These are phyloP conservation scores for Squalus acanthias DNA, from an alignment of 2,797 vertebrate species.

Conservation along the genomic window DNA sequence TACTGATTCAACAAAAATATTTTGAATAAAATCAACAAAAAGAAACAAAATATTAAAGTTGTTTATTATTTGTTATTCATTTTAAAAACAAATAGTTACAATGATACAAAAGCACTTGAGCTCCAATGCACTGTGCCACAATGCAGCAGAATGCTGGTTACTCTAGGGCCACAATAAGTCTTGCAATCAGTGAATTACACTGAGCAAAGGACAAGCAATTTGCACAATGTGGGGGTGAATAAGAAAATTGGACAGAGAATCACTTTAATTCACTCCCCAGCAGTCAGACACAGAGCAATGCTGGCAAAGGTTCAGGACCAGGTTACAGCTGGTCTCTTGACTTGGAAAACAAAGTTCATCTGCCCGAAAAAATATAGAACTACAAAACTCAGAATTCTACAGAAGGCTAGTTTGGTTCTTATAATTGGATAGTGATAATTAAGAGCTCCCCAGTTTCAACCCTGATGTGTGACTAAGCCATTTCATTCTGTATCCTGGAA, in stretches of 20 bases:
- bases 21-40: not conserved
- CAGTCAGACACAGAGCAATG: not conserved
- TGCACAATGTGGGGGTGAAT: not conserved
- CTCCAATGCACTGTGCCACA: not conserved
- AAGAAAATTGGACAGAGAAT: too few relatives aligned
- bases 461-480: not conserved
- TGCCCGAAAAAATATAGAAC: not conserved
- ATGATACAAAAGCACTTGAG: not conserved
- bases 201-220: not conserved
- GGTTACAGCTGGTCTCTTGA: not conserved
- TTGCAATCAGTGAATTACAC: not conserved
- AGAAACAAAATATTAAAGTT: not conserved
- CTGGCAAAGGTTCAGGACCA: not conserved
- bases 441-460: not conserved
- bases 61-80: not conserved
- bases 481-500: not conserved
- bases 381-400: not conserved
- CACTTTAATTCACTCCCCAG: not conserved
- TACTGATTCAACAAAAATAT: not conserved
- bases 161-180: not conserved
- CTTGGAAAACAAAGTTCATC: not conserved
- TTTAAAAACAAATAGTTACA: not conserved
- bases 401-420: not conserved
- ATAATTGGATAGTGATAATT: not conserved
- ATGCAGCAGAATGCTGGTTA: not conserved